Base-by-base conservation (phyloP, 30 jellyfish, hydroid and myxozoan genomes). In the Hydractinia symbiolongicarpus region DNA sequence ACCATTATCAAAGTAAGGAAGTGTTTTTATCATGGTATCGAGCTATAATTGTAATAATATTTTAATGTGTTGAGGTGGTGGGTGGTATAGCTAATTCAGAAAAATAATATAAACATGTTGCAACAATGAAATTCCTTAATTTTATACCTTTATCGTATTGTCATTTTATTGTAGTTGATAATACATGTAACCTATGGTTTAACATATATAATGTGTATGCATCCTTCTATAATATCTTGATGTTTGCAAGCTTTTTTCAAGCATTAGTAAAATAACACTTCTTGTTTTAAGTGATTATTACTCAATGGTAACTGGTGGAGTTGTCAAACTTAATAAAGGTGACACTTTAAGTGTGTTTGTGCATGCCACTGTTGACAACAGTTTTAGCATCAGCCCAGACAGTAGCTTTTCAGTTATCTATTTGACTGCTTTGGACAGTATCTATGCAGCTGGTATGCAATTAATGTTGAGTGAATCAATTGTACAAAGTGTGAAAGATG, bases 341-440 rank as follows among this genome's bases (percentile, higher is more conserved):
- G 89, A 91, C 56, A 91, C 55, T 50, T 72, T 86, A 64, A 52
- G 94, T 4, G 82, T 91, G 5, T 91, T 90, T 90, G 68, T 91
- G 7, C 76, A 72, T 55, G 70, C 93, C 5, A 67, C 77, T 50
- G 80, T 79, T 17, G 98, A 88, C 64, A 84, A 87, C 6, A 49
- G 86, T 1, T 91, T 89, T 88, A 82, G 78, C 44, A 75, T 91
- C 14, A 91, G 98, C 76, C 96, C 83, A 76, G 98, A 91, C 77
- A 86, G 96, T 72, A 76, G 82, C 57, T 84, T 72, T 20, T 87
- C 96, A 8, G 83, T 86, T 21, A 86, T 84, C 8, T 76, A 82
- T 54, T 55, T 83, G 5, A 72, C 89, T 51, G 77, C 78, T 13
- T 82, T 53, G 67, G 55, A 67, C 56, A 72, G 64, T 57, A 19